Evolutionary conservation across 2,888 invertebrate genomes (phyloP).

Genomic region (Drosophila mimica): DNA sequence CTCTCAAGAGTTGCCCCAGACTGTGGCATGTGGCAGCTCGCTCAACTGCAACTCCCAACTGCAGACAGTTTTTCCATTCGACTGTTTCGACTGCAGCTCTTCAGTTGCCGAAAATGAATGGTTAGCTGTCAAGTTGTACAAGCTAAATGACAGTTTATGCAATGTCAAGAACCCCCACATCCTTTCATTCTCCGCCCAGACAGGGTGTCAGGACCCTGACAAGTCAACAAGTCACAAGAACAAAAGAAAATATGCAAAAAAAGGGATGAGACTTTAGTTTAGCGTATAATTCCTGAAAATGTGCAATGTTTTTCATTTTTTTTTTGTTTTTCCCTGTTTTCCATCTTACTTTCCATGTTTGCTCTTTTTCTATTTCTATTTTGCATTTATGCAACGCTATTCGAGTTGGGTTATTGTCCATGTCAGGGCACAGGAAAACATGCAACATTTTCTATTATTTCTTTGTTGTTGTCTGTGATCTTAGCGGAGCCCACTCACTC

Average conservation of each 20-base stretch:
- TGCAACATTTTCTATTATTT: conserved; percentile 49
- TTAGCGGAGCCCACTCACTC: conserved; percentile 37
- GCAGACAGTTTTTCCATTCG: conserved; percentile 25
- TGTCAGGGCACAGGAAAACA: conserved; percentile 53
- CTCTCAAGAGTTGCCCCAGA: conserved; percentile 33
- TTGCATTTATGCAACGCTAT: conserved; percentile 19
- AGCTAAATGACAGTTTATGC: conserved; percentile 78
- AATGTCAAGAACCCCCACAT: conserved; percentile 57
- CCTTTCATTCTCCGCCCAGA: conserved; percentile 19
- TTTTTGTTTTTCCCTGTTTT: conserved; percentile 6
- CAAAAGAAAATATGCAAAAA: conserved; percentile 29
- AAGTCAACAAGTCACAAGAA: conserved; percentile 58
- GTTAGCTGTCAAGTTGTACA: conserved; percentile 74
- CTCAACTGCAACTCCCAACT: conserved; percentile 27
- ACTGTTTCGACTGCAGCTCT: conserved; percentile 26
- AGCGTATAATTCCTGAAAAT: conserved; percentile 53
- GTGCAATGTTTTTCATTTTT: conserved; percentile 9
- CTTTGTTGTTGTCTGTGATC: conserved; percentile 38
- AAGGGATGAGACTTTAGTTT: conserved; percentile 16
- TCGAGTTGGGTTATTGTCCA: conserved; percentile 33
- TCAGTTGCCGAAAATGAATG: conserved; percentile 64
- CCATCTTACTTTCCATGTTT: conserved; percentile 8
- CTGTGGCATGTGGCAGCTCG: conserved; percentile 20
- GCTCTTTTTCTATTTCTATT: not conserved
- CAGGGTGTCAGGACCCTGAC: conserved; percentile 47